phyloP scores from a whole-genome alignment of 2,113 vertebrate species.

The Malaclemys terrapin region DNA sequence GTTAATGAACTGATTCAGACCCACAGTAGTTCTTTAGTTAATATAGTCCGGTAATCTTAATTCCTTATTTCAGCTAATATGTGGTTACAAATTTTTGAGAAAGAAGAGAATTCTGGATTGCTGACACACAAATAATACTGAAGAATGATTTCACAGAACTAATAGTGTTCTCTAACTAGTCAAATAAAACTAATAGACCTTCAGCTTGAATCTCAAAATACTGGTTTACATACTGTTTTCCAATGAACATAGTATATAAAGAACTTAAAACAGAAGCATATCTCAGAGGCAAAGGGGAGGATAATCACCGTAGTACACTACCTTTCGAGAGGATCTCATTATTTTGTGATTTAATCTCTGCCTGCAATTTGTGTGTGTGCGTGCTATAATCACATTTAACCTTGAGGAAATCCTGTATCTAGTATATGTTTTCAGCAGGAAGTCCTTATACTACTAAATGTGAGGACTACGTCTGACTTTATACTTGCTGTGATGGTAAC shows the following conservation, averaged over 20 bases:
- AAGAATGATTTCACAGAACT: background rate
- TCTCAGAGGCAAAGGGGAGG: slow-evolving; percentile 39
- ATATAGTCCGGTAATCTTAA: slow-evolving; percentile 45
- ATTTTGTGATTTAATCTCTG: slow-evolving; percentile 64
- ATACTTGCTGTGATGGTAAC: slow-evolving; percentile 59
- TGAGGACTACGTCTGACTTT: slow-evolving; percentile 60
- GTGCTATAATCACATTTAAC: slow-evolving; percentile 63
- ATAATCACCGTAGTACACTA: slow-evolving; percentile 44
- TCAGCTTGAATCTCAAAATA: slow-evolving; percentile 37
- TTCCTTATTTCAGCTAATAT: slow-evolving; percentile 34
- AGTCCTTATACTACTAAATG: slow-evolving; percentile 45
- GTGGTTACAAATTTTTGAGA: background rate
- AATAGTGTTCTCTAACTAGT: slow-evolving; percentile 38
- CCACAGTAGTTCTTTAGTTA: slow-evolving; percentile 27
- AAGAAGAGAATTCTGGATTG: slow-evolving; percentile 13
- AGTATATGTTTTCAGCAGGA: slow-evolving; percentile 53
- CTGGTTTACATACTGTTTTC: slow-evolving; percentile 37
- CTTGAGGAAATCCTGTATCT: slow-evolving; percentile 65
- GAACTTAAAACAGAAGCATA: slow-evolving; percentile 38
- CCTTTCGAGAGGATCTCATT: slow-evolving; percentile 56
- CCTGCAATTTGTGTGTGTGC: slow-evolving; percentile 43
- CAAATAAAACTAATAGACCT: slow-evolving; percentile 32
- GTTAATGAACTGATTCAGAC: background rate
- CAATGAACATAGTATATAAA: slow-evolving; percentile 22
- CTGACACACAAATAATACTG: slow-evolving; percentile 26